Percentiles rank a stretch among this genome's conserved stretches.
Evolutionary conservation across 2,888 invertebrate species (phyloP).

Genomic region (Ligdia adustata): DNA sequence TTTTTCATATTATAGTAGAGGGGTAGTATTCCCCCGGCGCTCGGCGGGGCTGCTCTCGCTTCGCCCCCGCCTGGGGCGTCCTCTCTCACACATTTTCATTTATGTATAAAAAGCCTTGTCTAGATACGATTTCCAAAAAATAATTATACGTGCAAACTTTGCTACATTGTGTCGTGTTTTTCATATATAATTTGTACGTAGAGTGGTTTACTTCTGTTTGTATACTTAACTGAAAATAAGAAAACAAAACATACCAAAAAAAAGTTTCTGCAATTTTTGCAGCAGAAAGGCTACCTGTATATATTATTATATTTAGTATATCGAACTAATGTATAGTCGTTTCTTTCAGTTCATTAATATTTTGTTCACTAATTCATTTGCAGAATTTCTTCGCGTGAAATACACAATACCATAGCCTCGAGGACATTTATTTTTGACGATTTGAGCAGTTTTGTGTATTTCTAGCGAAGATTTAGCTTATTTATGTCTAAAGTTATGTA

Average conservation of each 20-base stretch:
- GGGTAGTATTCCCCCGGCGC: conserved; percentile 27
- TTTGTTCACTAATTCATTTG: conserved; percentile 54
- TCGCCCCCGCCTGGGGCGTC: neutral
- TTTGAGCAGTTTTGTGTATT: conserved; percentile 34
- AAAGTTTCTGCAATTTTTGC: conserved; percentile 63
- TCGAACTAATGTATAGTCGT: conserved; percentile 67
- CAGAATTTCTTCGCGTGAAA: conserved; percentile 55
- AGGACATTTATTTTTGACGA: conserved; percentile 27
- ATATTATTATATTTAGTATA: conserved; percentile 73
- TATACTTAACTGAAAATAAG: conserved; percentile 67
- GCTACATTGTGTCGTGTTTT: conserved; percentile 78
- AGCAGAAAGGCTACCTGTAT: conserved; percentile 70
- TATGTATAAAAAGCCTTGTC: conserved; percentile 70
- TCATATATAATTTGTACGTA: conserved; percentile 77
- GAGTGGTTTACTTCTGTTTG: conserved; percentile 80
- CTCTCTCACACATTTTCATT: conserved; percentile 48
- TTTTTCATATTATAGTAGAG: conserved; percentile 63
- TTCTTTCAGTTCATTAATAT: conserved; percentile 63
- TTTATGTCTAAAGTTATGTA: conserved; percentile 54
- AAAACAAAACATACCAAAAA: conserved; percentile 71
- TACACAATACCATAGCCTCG: conserved; percentile 32
- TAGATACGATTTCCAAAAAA: conserved; percentile 65
- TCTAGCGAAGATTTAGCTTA: conserved; percentile 48
- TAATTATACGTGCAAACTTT: conserved; percentile 67
- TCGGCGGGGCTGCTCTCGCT: neutral